A percentile compares a stretch with the other conserved stretches of the same genome.
Evolutionary conservation across 1,140 invertebrate genomes (phyloP).

Genomic region (Heterodera schachtii): DNA sequence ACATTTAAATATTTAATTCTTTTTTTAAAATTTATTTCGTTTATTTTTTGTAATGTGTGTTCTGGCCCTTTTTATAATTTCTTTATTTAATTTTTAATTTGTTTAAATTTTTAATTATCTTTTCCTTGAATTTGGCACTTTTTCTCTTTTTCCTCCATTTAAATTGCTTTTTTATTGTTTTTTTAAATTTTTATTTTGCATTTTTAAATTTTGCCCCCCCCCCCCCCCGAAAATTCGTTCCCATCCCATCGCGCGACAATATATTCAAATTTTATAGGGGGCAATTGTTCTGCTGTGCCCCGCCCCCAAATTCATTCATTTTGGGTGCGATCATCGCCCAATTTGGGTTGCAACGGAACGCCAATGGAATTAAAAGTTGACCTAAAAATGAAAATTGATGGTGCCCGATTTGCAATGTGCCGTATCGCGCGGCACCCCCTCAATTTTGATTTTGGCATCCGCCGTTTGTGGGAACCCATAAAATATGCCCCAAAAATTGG

Average conservation of each 20-base stretch:
- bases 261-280: slow-evolving; percentile 2
- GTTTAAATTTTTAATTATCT: too few relatives aligned
- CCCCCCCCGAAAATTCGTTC: not conserved
- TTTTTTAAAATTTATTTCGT: too few relatives aligned
- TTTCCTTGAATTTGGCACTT: too few relatives aligned
- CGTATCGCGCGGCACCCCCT: not conserved
- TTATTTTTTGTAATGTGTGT: too few relatives aligned
- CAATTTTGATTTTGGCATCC: not conserved
- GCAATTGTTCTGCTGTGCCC: too few relatives aligned
- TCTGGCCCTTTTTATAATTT: too few relatives aligned
- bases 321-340: not conserved
- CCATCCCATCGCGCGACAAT: not conserved
- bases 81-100: too few relatives aligned
- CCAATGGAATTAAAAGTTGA: not conserved
- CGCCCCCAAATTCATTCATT: too few relatives aligned
- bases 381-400: not conserved
- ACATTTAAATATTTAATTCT: too few relatives aligned
- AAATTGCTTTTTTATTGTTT: too few relatives aligned
- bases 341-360: not conserved
- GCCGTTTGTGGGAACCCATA: not conserved
- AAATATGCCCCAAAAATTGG: not conserved
- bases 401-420: not conserved
- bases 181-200: not conserved
- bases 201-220: not conserved
- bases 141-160: too few relatives aligned